A percentile compares a stretch with the other conserved stretches of the same genome.
These are phyloP conservation scores for Aethes cnicana DNA, from an alignment of 2,888 invertebrate genomes.

Conservation along the genomic window DNA sequence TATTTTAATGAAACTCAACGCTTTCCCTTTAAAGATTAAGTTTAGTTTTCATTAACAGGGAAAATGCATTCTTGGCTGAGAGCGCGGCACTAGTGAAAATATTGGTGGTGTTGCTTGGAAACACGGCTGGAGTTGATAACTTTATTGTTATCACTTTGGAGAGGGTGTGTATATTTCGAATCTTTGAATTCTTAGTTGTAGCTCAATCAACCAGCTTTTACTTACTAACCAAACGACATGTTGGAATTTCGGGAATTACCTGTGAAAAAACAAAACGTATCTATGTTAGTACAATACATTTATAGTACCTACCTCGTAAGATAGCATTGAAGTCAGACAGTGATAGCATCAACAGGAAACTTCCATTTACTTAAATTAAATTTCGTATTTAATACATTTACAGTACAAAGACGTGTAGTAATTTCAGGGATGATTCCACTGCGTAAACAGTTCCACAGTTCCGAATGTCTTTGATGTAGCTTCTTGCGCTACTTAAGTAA, in stretches of 20 bases:
- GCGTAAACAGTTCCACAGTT: constrained; percentile 31
- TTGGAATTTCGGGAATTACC: constrained; percentile 20
- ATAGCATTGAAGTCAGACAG: too few relatives aligned
- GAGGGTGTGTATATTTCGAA: constrained; percentile 1
- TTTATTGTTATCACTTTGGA: constrained; percentile 57
- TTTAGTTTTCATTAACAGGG: constrained; percentile 48
- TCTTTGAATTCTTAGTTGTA: constrained; percentile 2
- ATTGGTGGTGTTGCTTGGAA: constrained; percentile 50
- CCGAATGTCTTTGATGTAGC: constrained; percentile 51
- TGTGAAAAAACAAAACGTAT: constrained; percentile 32
- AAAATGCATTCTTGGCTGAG: constrained; percentile 44
- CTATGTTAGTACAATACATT: constrained; percentile 36
- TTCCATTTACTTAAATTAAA: too few relatives aligned
- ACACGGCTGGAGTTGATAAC: constrained; percentile 54
- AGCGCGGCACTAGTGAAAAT: constrained; percentile 47
- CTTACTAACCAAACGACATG: constrained; percentile 16
- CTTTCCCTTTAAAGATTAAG: constrained; percentile 46
- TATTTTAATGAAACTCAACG: constrained; percentile 50
- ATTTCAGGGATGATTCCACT: constrained; percentile 17
- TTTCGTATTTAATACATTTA: background rate
- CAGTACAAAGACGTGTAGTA: background rate
- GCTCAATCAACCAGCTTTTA: constrained; percentile 5
- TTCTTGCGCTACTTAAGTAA: constrained; percentile 54
- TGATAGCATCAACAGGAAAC: too few relatives aligned
- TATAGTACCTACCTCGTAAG: constrained; percentile 37